Evolutionary conservation across 2,113 vertebrate species (phyloP), one percentile per base, ranked within the genome.

Genomic region (Glaucidium brasilianum): DNA sequence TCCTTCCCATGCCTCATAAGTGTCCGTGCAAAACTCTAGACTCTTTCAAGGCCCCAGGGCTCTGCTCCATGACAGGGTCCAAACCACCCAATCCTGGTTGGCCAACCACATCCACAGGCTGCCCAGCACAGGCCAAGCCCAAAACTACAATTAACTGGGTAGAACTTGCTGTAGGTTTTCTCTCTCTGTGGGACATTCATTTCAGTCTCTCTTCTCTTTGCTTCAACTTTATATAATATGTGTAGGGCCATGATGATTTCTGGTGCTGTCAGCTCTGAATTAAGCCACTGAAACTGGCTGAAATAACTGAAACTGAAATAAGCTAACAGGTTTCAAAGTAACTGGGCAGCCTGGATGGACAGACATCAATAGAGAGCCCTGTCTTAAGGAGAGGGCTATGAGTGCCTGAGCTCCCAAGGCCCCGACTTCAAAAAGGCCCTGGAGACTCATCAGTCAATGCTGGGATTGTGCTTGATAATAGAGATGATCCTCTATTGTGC

Each of bases 401-500:
- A 74, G 12, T 23, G 10, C 11, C 2, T 59, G 39, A 95, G 34
- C 18, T 58, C 21, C 14, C 26, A 72, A 10, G 10, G 37, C 23
- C 37, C 23, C 60, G 59, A 2, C 64, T 43, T 53, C 56, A 73
- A 82, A 75, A 78, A 17, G 10, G 17, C 91, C 34, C 60, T 68
- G 35, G 90, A 92, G 60, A 64, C 11, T 9, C 43, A 56, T 78
- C 77, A 55, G n/a, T 58, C n/a, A 9, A 14, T 69, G 35, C 47
- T 85, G 22, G 89, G 60, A 53, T 82, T 92, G 59, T 84, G 60
- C 34, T 64, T 82, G 39, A 37, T 72, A 91, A 91, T 68, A 72
- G 62, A 75, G 84, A 82, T 85, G 58, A 87, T 92, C 87, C 64
- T 68, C 49, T 72, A 47, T 95, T 89, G 56, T 34, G 16, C 47